Evolutionary conservation across 2,888 invertebrate species (phyloP), one percentile per base, ranked within the genome.

Genomic region (Microplitis manilae): DNA sequence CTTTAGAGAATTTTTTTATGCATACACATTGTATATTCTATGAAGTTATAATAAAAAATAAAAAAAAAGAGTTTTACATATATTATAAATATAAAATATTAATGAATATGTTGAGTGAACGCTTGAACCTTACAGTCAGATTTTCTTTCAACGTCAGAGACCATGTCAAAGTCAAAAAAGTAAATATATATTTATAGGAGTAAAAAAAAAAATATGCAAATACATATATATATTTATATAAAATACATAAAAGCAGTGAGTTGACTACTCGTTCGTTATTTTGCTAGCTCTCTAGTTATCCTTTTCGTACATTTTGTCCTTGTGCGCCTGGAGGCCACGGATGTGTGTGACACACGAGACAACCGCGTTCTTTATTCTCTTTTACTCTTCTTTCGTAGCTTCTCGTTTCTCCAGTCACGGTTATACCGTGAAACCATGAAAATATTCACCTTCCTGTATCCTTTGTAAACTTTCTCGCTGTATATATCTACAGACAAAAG

Each of bases 341-440:
- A 73, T 77, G 77, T 62, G 17, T 67, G 30, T 64, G 77, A 77
- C 77, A 80, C 68, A 71, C 70, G 73, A 77, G 78, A 80, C 78
- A 61, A 41, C 60, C 13, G 9, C 30, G 13, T 59, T 13, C 59
- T 68, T 15, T 41, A 15, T n/a, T 50, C 61, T 39, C 64, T 64
- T 15, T 15, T 62, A 40, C 73, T 68, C 15, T 41, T 40, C 68
- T 41, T 20, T 9, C 60, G 30, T 15, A 30, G 38, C 64, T 50
- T 65, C 64, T 50, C 41, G 13, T 65, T 65, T 38, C 65, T 65
- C 38, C 38, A 50, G 65, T 30, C 38, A 30, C 38, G 20, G 65
- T 65, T 73, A 38, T 60, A 64, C 62, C 15, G 20, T 20, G 73
- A 17, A 65, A 73, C 65, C 65, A 73, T 73, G 62, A 73, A 73